phyloP scores from a whole-genome alignment of 2,888 invertebrate species.

The Pollenia amentaria region DNA sequence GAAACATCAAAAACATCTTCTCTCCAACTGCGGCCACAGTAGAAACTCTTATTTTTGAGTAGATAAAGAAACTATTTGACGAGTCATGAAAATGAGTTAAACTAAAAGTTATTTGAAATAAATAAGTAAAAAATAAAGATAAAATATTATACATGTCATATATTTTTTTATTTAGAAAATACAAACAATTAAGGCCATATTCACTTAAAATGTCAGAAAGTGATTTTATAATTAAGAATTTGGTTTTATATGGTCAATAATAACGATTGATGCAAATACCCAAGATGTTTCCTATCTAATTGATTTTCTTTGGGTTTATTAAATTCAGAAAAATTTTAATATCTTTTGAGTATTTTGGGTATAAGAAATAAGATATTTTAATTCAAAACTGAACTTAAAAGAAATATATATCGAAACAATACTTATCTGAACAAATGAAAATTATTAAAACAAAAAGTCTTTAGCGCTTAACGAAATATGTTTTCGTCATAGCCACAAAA shows the following conservation, averaged over 20 bases:
- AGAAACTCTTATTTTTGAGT: not conserved
- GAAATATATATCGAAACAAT: too few relatives aligned
- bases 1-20: constrained; percentile 23
- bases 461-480: too few relatives aligned
- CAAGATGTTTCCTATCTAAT: constrained; percentile 6
- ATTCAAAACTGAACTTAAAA: too few relatives aligned
- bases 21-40: constrained; percentile 22
- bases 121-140: not conserved
- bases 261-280: not conserved
- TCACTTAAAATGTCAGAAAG: constrained; percentile 20
- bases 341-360: too few relatives aligned
- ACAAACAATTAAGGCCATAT: constrained; percentile 19
- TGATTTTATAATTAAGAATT: constrained; percentile 11
- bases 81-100: constrained; percentile 52
- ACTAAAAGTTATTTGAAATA: constrained; percentile 10
- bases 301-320: not conserved
- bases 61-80: constrained; percentile 29
- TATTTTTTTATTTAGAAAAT: not conserved
- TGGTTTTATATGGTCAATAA: not conserved
- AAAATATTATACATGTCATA: not conserved
- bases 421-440: too few relatives aligned
- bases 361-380: too few relatives aligned
- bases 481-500: too few relatives aligned
- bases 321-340: too few relatives aligned
- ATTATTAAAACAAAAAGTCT: too few relatives aligned